Evolutionary conservation across 2,888 invertebrate species (phyloP), one percentile per base, ranked within the genome.

Genomic region (Drosophila percnosoma): DNA sequence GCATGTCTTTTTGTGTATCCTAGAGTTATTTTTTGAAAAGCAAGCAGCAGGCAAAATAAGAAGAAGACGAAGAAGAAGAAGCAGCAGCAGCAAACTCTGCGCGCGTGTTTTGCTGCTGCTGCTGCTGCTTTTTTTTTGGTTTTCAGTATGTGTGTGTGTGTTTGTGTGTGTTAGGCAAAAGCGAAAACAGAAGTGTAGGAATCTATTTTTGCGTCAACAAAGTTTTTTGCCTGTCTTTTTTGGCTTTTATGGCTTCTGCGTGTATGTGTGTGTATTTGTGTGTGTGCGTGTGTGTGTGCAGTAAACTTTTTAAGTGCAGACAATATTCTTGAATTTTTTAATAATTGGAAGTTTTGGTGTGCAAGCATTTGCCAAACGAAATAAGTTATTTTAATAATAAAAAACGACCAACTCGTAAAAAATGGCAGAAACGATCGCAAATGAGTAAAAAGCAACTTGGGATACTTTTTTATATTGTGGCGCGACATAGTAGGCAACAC

Each of bases 21-120:
- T 90, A 85, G 85, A 85, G 85, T 90, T 70, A 78, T 85, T 90
- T 90, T 90, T 87, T 82, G 90, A 88, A 85, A 85, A 85, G 88
- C 84, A 75, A 57, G 36, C 73, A 80, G 62, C 67, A 57, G 21
- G 57, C 57, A 42, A 48, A 45, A 45, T 58, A 42, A 49, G 60
- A 60, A 59, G 82, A 66, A 74, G 62, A 58, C 48, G 53, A 63
- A 67, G 79, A 55, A 71, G 75, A 68, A 71, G 66, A 29, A 78
- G 68, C 60, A 58, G 68, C 21, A 48, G 38, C 40, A 45, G 45
- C 52, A 73, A 65, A 72, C 64, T 57, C 57, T 57, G 64, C 77
- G 81, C 81, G 81, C 78, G 64, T 72, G 78, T 80, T 80, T 80
- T 66, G 66, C 61, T 65, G 74, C 54, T 61, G 48, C 53, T 74